Evolutionary conservation across 2,797 vertebrate genomes (phyloP).

Genomic region (Anisognathus igniventris): DNA sequence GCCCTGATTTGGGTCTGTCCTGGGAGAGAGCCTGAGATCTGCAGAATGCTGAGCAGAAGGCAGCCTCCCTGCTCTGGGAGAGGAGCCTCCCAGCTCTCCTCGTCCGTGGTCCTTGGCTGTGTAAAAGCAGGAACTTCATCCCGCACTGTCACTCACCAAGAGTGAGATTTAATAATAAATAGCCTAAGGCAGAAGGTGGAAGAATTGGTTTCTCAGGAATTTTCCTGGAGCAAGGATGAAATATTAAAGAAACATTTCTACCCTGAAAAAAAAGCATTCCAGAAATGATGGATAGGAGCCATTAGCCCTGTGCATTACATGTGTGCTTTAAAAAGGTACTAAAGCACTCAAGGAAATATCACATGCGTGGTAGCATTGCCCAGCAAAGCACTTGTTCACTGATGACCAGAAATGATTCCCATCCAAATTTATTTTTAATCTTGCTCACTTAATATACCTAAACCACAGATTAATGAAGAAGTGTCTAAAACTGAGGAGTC

Average conservation of each 20-base stretch:
- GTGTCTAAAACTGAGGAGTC: conserved; percentile 34
- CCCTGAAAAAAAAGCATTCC: not conserved
- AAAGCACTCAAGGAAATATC: not conserved
- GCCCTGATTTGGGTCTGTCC: rapidly evolving
- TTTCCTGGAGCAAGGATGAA: not conserved
- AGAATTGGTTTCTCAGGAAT: not conserved
- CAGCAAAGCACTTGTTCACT: not conserved
- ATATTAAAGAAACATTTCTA: conserved; percentile 22
- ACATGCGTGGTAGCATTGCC: rapidly evolving
- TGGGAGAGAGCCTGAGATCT: not conserved
- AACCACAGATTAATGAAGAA: conserved; percentile 49
- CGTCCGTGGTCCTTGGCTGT: rapidly evolving
- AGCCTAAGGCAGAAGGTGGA: not conserved
- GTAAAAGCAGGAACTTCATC: not conserved
- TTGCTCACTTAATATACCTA: conserved; percentile 28
- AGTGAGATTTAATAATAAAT: not conserved
- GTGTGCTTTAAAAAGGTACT: not conserved
- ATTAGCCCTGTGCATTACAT: not conserved
- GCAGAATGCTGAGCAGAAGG: not conserved
- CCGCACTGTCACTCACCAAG: rapidly evolving
- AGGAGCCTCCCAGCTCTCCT: not conserved
- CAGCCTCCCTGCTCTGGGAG: too few relatives aligned
- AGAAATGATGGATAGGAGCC: not conserved
- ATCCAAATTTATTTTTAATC: conserved; percentile 55
- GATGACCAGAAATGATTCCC: not conserved